A percentile compares a stretch with the other conserved stretches of the same genome.
Conservation (phyloP, 2,888 invertebrate species). For the Papilio gigon region DNA sequence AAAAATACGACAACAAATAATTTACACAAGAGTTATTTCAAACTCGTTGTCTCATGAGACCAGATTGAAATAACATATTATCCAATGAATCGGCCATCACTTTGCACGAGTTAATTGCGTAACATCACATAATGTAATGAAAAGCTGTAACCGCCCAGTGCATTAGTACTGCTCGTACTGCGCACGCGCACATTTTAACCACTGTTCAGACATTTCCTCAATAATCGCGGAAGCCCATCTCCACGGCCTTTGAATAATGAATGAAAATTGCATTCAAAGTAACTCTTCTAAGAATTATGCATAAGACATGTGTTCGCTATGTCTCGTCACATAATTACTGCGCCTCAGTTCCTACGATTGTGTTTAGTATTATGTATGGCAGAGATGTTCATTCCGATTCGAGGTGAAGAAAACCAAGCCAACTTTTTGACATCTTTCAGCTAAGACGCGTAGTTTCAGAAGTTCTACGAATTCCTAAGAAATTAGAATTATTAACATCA, state of each 20-base stretch:
- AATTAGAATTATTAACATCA: too few relatives aligned
- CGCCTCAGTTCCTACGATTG: constrained; percentile 13
- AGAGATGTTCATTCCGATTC: too few relatives aligned
- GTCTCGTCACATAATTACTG: not conserved
- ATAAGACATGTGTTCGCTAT: not conserved
- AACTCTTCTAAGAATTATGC: constrained; percentile 30
- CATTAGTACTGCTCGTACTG: not conserved
- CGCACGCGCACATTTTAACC: constrained; percentile 33
- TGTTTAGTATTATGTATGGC: not conserved
- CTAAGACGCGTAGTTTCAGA: too few relatives aligned
- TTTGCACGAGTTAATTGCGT: not conserved
- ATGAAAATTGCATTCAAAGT: constrained; percentile 32
- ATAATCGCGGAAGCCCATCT: constrained; percentile 36
- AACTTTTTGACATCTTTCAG: too few relatives aligned
- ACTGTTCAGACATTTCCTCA: constrained; percentile 36
- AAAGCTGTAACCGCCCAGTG: not conserved
- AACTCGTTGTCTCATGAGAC: not conserved
- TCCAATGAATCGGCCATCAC: not conserved
- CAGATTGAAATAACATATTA: not conserved
- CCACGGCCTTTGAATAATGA: constrained; percentile 31
- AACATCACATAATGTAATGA: not conserved
- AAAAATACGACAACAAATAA: too few relatives aligned
- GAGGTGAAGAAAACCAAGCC: too few relatives aligned
- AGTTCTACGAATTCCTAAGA: too few relatives aligned
- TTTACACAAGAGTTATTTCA: not conserved